Conservation (phyloP, 2,797 vertebrate species). For the Danio albolineatus region DNA sequence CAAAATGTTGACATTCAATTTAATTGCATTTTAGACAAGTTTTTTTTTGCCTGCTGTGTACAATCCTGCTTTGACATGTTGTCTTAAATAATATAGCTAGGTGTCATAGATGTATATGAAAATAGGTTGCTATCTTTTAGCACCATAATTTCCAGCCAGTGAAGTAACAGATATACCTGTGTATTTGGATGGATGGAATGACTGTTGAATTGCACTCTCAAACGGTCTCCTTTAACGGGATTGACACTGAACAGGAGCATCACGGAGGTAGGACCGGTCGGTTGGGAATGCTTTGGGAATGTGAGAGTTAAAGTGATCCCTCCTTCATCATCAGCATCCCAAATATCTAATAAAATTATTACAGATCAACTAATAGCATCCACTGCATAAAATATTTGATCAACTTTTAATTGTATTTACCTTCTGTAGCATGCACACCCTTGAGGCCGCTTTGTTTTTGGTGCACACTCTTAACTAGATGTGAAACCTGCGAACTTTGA, state of each 20-base stretch:
- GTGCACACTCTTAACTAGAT: slow-evolving; percentile 11
- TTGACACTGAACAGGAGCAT: slow-evolving; percentile 69
- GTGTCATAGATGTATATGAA: too few relatives aligned
- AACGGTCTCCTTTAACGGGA: slow-evolving; percentile 45
- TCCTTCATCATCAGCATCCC: slow-evolving; percentile 62
- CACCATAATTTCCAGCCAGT: not conserved
- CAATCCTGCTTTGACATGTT: too few relatives aligned
- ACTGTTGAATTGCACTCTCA: slow-evolving; percentile 69
- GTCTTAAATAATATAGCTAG: too few relatives aligned
- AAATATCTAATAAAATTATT: slow-evolving; percentile 51
- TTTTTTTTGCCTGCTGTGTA: too few relatives aligned
- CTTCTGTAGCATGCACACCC: slow-evolving; percentile 31
- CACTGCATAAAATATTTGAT: not conserved
- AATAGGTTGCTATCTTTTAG: not conserved
- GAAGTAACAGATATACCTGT: slow-evolving; percentile 66
- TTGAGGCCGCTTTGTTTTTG: not conserved
- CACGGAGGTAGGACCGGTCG: slow-evolving; percentile 55
- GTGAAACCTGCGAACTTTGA: slow-evolving; percentile 31
- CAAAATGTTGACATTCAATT: too few relatives aligned
- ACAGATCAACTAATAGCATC: not conserved
- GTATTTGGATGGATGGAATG: slow-evolving; percentile 69
- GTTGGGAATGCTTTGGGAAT: slow-evolving; percentile 55
- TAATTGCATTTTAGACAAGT: too few relatives aligned
- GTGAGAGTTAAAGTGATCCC: slow-evolving; percentile 69
- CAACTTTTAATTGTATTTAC: slow-evolving; percentile 14